Conservation (phyloP, 2,113 vertebrate species). For the Strigops habroptila region DNA sequence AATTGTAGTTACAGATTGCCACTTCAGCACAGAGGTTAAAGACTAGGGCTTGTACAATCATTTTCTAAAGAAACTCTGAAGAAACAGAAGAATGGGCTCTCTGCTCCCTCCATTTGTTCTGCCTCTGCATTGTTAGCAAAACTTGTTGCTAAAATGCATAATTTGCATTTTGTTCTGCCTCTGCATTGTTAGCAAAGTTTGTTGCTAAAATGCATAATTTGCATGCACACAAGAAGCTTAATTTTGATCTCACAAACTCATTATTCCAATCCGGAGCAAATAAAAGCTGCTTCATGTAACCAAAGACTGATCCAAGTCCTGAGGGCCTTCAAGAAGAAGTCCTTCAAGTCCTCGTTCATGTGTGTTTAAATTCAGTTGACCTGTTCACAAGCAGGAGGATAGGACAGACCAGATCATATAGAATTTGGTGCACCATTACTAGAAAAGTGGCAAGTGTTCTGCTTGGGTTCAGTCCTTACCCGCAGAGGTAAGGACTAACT, state of each 20-base stretch:
- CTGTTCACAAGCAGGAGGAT: neutral
- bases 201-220: conserved; percentile 4
- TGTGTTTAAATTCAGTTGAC: neutral
- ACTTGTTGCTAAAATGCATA: neutral
- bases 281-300: neutral
- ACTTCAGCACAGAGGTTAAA: conserved; percentile 33
- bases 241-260: conserved; percentile 1
- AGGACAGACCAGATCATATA: neutral
- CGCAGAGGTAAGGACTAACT: neutral
- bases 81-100: neutral
- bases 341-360: neutral
- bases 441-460: neutral
- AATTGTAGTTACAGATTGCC: conserved; percentile 37
- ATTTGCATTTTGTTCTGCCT: neutral
- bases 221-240: neutral
- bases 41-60: conserved; percentile 5
- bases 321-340: neutral
- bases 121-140: neutral
- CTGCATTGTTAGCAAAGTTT: neutral
- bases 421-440: neutral
- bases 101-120: neutral
- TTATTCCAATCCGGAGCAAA: neutral
- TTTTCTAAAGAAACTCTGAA: conserved; percentile 30
- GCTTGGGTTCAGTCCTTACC: neutral
- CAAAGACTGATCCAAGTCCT: neutral